Conservation (phyloP, 2,113 vertebrate genomes). For the Fregata magnificens region DNA sequence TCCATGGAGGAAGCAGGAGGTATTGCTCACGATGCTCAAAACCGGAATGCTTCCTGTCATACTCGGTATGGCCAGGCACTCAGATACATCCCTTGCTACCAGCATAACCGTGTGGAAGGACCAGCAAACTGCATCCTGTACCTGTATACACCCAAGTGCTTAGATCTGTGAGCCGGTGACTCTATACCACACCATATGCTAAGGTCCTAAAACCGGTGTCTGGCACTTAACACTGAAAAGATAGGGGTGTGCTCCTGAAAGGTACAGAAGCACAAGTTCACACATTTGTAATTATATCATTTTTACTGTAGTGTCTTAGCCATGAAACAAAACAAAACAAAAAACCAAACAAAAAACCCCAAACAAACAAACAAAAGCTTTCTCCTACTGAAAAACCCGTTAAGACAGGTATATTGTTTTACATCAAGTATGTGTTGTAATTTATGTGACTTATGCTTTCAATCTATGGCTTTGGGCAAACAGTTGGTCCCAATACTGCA, state of each 20-base stretch:
- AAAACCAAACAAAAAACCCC: accelerated
- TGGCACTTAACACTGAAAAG: neutral
- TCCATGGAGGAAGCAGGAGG: neutral
- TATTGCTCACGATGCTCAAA: neutral
- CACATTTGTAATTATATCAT: neutral
- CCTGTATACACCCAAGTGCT: neutral
- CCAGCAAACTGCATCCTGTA: neutral
- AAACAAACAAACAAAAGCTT: neutral
- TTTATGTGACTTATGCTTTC: neutral
- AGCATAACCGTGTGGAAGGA: neutral
- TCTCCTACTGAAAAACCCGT: neutral
- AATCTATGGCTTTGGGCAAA: neutral
- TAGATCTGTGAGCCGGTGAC: neutral
- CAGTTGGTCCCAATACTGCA: neutral
- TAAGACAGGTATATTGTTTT: neutral
- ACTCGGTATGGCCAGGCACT: neutral
- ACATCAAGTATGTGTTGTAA: neutral
- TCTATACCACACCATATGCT: neutral
- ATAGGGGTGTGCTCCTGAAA: neutral
- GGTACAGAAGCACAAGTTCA: neutral
- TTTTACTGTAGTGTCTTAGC: neutral
- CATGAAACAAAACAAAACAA: neutral
- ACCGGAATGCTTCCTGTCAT: neutral
- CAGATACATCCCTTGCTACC: neutral
- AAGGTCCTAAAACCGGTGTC: neutral